These are phyloP conservation scores for Zhengitettix transpicula DNA, from an alignment of 2,888 invertebrate species.

Conservation along the genomic window DNA sequence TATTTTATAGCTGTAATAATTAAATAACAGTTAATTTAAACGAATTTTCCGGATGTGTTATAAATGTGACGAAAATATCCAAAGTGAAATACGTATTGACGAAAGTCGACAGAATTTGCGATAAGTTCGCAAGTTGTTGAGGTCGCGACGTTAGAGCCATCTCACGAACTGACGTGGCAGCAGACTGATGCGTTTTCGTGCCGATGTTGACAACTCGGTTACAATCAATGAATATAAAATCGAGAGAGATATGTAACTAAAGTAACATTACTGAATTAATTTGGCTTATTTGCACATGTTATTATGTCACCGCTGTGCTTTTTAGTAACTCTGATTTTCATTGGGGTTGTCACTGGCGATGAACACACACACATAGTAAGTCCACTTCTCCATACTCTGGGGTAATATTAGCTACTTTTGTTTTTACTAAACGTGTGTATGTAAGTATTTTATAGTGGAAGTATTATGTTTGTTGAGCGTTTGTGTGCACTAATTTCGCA, in stretches of 20 bases:
- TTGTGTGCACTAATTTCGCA: neutral
- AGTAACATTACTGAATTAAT: conserved; percentile 1
- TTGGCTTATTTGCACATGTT: neutral
- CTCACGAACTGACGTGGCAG: conserved; percentile 11
- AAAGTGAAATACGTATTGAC: too few relatives aligned
- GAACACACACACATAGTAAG: conserved; percentile 67
- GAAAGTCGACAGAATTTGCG: too few relatives aligned
- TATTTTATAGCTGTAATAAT: too few relatives aligned
- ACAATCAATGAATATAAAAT: conserved; percentile 10
- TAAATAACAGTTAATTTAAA: too few relatives aligned
- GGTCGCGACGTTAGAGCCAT: conserved; percentile 8
- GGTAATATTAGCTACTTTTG: too few relatives aligned
- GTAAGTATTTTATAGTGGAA: too few relatives aligned
- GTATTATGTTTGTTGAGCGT: too few relatives aligned
- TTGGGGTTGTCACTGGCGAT: conserved; percentile 30
- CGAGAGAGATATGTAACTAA: conserved; percentile 6
- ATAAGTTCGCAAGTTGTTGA: neutral
- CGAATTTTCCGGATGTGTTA: too few relatives aligned
- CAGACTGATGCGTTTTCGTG: conserved; percentile 6
- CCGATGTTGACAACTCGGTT: conserved; percentile 12
- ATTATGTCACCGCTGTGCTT: conserved; percentile 9
- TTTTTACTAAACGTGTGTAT: too few relatives aligned
- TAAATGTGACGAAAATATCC: too few relatives aligned
- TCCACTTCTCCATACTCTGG: conserved; percentile 14
- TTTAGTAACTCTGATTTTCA: conserved; percentile 6